A percentile compares a stretch with the other conserved stretches of the same genome.
These are phyloP conservation scores for Halcyon leucocephala DNA, from an alignment of 2,797 vertebrate species.

Conservation along the genomic window DNA sequence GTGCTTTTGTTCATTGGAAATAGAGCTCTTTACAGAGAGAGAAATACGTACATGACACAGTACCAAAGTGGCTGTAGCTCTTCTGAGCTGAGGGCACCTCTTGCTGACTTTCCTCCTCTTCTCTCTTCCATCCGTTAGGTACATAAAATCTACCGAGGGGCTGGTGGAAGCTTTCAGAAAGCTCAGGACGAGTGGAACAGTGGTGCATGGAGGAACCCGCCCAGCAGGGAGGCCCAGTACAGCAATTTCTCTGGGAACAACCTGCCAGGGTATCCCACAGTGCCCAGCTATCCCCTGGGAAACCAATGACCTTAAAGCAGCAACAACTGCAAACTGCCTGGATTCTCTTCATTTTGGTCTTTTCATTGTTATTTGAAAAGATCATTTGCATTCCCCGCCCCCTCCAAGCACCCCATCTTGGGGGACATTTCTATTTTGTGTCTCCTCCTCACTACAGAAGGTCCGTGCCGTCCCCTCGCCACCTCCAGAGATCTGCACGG, in stretches of 20 bases:
- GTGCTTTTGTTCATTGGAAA: background rate
- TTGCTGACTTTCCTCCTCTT: background rate
- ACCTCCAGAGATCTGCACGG: background rate
- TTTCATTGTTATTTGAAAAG: conserved; percentile 42
- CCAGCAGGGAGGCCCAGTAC: conserved; percentile 86
- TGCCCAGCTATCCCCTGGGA: conserved; percentile 89
- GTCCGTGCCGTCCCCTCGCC: background rate
- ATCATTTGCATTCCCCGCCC: conserved; percentile 47
- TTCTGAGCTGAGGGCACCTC: background rate
- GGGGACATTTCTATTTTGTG: background rate
- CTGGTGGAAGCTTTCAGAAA: conserved; percentile 90
- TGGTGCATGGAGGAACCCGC: conserved; percentile 87
- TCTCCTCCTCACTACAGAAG: background rate
- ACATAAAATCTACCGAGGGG: conserved; percentile 90
- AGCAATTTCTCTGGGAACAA: conserved; percentile 85
- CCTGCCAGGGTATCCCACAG: conserved; percentile 92
- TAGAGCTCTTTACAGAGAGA: background rate
- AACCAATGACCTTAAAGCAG: conserved; percentile 84
- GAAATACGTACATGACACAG: fast-evolving
- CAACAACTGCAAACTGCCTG: conserved; percentile 17
- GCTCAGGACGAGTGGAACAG: conserved; percentile 93
- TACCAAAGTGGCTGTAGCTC: background rate
- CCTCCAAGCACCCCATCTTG: background rate
- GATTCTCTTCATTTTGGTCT: conserved; percentile 27
- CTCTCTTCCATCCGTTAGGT: conserved; percentile 77